Evolutionary conservation across 2,888 invertebrate species (phyloP), one percentile per base, ranked within the genome.

Genomic region (Pseudococcus viburni): DNA sequence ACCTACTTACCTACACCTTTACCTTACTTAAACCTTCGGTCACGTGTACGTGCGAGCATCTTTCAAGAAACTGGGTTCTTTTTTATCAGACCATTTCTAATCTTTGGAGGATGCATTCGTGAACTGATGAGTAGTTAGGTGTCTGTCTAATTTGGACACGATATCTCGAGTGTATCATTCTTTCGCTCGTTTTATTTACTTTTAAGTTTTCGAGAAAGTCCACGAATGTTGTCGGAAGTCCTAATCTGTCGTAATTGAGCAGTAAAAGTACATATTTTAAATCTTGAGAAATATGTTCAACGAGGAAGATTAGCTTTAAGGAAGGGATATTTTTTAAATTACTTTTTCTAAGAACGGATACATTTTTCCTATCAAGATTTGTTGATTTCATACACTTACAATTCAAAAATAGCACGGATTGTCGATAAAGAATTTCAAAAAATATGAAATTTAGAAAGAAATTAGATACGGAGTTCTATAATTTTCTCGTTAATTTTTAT

Each of bases 101-200:
- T 64, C 64, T 64, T 64, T 15, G 64, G 22, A 64, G 22, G 64
- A 64, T 64, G 64, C 19, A 12, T 22, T 64, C 22, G 22, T 22
- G 42, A 42, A 42, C 42, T 42, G 64, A 64, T 22, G 64, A 64
- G 64, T 64, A 12, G 6, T 22, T 22, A 12, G n/a, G n/a, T 59
- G 59, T 22, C 64, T 64, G 64, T 64, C 64, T 64, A 64, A 64
- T 64, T 64, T 64, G 64, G 64, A 64, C 22, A 64, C 12, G 22
- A 15, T 64, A 11, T 22, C 64, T 19, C 64, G 22, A 64, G 22
- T 64, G 22, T 22, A 22, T 22, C 4, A 22, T 22, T 64, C 4
- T 11, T 59, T 64, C 22, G 12, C n/a, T n/a, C 3, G 55, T 55
- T 55, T 55, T 55, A 8, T n/a, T 55, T 51, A n/a, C n/a, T 59